These are phyloP conservation scores for Amiota communis DNA, from an alignment of 2,888 invertebrate species.

Conservation along the genomic window DNA sequence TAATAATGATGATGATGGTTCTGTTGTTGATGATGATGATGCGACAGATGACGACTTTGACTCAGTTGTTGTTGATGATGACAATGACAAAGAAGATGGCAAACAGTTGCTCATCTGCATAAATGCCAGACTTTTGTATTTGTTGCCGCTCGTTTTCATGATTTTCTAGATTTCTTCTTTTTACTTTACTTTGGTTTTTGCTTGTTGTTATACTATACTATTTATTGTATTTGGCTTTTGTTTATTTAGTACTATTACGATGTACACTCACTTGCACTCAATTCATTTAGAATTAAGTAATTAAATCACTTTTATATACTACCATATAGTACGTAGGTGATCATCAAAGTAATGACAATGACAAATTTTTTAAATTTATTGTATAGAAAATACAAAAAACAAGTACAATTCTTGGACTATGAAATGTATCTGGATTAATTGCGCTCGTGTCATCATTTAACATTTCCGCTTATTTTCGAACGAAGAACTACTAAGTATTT, in stretches of 20 bases:
- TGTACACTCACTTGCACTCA: constrained; percentile 32
- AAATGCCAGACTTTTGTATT: constrained; percentile 27
- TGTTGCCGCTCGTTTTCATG: constrained; percentile 21
- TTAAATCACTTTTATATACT: constrained; percentile 19
- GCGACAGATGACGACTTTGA: background rate
- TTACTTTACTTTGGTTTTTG: constrained; percentile 34
- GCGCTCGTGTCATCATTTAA: constrained; percentile 20
- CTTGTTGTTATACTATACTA: constrained; percentile 23
- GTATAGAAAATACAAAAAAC: background rate
- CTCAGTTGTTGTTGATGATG: constrained; percentile 27
- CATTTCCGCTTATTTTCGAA: constrained; percentile 6
- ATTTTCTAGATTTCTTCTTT: constrained; percentile 23
- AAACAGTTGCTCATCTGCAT: background rate
- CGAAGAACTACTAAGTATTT: too few relatives aligned
- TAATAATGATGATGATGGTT: constrained; percentile 26
- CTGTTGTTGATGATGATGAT: constrained; percentile 31
- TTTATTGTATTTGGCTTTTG: background rate
- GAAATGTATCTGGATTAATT: constrained; percentile 15
- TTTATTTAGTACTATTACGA: constrained; percentile 23
- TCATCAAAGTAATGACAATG: too few relatives aligned
- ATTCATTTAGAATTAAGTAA: constrained; percentile 24
- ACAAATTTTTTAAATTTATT: too few relatives aligned
- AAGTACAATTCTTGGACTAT: background rate
- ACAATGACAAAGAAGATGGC: background rate
- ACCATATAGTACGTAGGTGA: background rate